Conservation (phyloP, 2,888 invertebrate genomes). For the Caradrina kadenii region DNA sequence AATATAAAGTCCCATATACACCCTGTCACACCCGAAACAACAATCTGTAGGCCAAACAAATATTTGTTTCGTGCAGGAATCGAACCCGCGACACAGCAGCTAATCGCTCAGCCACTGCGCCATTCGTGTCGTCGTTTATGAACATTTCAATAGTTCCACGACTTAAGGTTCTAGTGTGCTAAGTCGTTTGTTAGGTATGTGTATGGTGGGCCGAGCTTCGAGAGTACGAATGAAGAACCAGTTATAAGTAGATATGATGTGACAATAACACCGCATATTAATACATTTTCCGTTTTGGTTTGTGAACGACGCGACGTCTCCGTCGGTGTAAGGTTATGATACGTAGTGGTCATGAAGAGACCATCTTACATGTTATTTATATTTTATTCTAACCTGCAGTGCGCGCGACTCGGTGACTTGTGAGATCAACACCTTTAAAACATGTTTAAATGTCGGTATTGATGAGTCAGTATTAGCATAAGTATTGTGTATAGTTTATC, state of each 20-base stretch:
- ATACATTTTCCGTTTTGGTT: slow-evolving; percentile 28
- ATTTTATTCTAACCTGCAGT: slow-evolving; percentile 30
- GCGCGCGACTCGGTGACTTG: slow-evolving; percentile 29
- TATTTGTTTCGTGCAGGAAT: too few species aligned
- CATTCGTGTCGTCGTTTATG: too few species aligned
- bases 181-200: slow-evolving; percentile 3
- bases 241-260: slow-evolving; percentile 11
- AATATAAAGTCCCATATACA: too few species aligned
- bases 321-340: background rate
- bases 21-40: too few species aligned
- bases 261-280: slow-evolving; percentile 33
- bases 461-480: background rate
- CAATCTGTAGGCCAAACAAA: too few species aligned
- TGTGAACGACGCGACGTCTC: background rate
- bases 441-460: too few species aligned
- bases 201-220: slow-evolving; percentile 21
- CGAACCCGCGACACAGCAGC: too few species aligned
- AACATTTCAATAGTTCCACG: background rate
- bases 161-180: background rate
- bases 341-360: slow-evolving; percentile 31
- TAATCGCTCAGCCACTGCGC: too few species aligned
- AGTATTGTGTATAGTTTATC: too few species aligned
- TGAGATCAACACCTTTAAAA: slow-evolving; percentile 13
- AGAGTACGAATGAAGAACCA: slow-evolving; percentile 34
- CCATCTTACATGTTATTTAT: slow-evolving; percentile 16